phyloP scores from a whole-genome alignment of 1,140 invertebrate genomes.

The Zaprionus capensis region DNA sequence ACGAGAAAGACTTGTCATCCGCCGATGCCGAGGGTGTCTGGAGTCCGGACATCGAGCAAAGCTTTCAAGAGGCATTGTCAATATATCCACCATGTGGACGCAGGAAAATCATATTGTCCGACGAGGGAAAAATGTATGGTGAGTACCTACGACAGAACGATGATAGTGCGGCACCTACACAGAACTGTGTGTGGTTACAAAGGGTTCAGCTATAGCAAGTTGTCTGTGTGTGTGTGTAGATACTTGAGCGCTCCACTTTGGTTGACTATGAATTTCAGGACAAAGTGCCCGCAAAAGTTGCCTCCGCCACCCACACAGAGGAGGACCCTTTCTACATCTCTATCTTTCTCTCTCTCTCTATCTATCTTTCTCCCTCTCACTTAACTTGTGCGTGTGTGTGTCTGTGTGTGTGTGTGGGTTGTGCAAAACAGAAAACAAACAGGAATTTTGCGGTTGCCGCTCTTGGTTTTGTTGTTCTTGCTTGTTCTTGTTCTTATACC shows the following conservation, averaged over 20 bases:
- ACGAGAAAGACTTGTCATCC: conserved; percentile 94
- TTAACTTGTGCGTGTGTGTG: no score
- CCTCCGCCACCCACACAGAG: background rate
- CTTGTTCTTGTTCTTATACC: conserved; percentile 28
- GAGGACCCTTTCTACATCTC: background rate
- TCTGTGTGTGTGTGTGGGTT: conserved; percentile 18
- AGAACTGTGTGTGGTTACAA: background rate
- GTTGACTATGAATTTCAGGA: conserved; percentile 35
- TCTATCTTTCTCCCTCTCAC: background rate
- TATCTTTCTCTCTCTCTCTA: background rate
- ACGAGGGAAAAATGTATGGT: conserved; percentile 99
- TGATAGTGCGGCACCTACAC: background rate
- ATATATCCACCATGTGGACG: conserved; percentile 99
- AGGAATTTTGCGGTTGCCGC: conserved; percentile 52
- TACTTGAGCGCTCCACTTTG: conserved; percentile 32
- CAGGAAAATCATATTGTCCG: conserved; percentile 99
- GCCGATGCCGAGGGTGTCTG: conserved; percentile 99
- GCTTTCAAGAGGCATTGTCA: conserved; percentile 99
- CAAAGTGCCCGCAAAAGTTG: conserved; percentile 36
- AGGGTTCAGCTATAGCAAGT: background rate
- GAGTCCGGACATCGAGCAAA: conserved; percentile 99
- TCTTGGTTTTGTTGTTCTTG: conserved; percentile 39
- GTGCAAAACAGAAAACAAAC: conserved; percentile 44
- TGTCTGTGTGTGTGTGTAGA: background rate
- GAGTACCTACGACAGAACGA: conserved; percentile 86